A percentile compares a stretch with the other conserved stretches of the same genome.
These are phyloP conservation scores for Sebastes cheni DNA, from an alignment of 2,797 vertebrate species.

Conservation along the genomic window DNA sequence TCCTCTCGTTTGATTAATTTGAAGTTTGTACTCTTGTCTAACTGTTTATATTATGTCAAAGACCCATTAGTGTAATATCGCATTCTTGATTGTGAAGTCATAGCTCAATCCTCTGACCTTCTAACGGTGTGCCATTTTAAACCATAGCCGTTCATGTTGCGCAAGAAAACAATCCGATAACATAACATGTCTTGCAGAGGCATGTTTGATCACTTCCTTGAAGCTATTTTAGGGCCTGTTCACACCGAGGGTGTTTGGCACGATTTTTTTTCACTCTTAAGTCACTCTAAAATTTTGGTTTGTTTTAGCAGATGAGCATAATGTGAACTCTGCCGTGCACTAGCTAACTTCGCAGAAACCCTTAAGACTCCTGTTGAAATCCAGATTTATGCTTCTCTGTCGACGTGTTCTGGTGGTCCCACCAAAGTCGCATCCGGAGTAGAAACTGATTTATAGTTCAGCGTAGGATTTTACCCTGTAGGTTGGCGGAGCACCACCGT, in stretches of 20 bases:
- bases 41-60: not conserved
- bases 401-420: not conserved
- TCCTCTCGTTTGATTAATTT: not conserved
- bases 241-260: not conserved
- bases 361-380: conserved; percentile 30
- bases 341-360: not conserved
- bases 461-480: not conserved
- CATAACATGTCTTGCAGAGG: not conserved
- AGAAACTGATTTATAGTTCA: conserved; percentile 14
- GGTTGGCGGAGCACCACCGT: not conserved
- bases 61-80: not conserved
- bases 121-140: not conserved
- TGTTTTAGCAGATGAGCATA: conserved; percentile 24
- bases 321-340: not conserved
- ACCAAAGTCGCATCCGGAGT: not conserved
- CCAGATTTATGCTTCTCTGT: conserved; percentile 28
- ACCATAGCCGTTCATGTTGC: not conserved
- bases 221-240: not conserved
- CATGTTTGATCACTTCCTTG: not conserved
- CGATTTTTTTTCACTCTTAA: not conserved
- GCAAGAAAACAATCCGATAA: not conserved
- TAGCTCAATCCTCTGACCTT: not conserved
- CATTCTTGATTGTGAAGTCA: not conserved
- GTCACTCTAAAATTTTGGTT: conserved; percentile 1
- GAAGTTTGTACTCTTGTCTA: not conserved